These are phyloP conservation scores for Pseudomyrmex sp. DNA, from an alignment of 1,140 invertebrate species.

Conservation along the genomic window DNA sequence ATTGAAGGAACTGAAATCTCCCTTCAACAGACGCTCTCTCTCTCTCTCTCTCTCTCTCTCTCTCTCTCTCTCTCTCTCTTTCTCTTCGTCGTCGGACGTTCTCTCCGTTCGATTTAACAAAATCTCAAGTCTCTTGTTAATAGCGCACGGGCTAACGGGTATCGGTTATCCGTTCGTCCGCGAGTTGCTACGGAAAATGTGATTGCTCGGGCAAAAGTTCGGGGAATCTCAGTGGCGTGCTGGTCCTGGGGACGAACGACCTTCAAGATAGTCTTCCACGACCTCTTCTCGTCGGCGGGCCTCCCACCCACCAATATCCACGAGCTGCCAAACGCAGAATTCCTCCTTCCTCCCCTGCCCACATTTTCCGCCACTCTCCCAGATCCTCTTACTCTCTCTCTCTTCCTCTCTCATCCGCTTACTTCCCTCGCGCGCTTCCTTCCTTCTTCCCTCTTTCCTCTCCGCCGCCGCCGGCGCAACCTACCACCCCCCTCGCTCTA, in stretches of 20 bases:
- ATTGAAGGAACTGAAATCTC: too few species aligned
- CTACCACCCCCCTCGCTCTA: conserved; percentile 44
- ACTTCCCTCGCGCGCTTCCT: conserved; percentile 29
- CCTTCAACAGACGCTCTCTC: too few species aligned
- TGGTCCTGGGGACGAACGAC: conserved; percentile 39
- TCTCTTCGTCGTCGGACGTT: background rate
- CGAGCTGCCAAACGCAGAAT: conserved; percentile 79
- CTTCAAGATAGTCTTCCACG: conserved; percentile 64
- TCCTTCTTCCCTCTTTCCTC: background rate
- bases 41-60: too few species aligned
- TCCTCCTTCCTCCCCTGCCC: conserved; percentile 15
- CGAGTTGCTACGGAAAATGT: conserved; percentile 34
- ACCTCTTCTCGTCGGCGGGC: conserved; percentile 63
- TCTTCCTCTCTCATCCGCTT: background rate
- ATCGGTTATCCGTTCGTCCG: conserved; percentile 59
- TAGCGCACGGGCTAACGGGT: conserved; percentile 14
- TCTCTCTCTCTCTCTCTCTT: background rate
- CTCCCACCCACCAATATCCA: conserved; percentile 80
- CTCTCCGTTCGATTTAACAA: conserved; percentile 18
- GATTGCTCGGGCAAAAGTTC: conserved; percentile 63
- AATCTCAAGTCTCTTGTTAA: conserved; percentile 53
- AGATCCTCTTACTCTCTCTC: conserved; percentile 9
- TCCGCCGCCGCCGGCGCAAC: background rate
- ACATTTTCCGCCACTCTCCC: conserved; percentile 47
- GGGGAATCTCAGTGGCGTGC: conserved; percentile 39